Evolutionary conservation across 2,797 vertebrate species (phyloP).

Genomic region (Aulostomus chinensis): DNA sequence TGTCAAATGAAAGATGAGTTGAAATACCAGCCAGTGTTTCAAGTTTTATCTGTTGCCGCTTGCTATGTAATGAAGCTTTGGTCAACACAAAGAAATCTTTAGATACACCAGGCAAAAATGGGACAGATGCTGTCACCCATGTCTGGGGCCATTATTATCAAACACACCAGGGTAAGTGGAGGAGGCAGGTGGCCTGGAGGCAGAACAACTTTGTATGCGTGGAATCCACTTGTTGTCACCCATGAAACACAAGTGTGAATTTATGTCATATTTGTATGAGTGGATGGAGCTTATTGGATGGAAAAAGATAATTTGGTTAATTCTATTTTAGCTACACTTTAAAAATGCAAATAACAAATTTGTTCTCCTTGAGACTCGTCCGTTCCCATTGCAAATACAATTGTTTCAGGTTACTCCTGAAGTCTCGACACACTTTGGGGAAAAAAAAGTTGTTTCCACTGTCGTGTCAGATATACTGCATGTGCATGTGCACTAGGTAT

Average conservation of each 20-base stretch:
- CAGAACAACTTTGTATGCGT: neutral
- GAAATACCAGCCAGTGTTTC: slow-evolving; percentile 69
- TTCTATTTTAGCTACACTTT: too few species aligned
- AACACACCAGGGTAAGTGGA: slow-evolving; percentile 12
- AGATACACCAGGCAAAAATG: slow-evolving; percentile 7
- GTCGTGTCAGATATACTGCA: too few species aligned
- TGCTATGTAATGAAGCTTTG: slow-evolving; percentile 31
- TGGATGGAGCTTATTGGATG: too few species aligned
- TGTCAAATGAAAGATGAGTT: slow-evolving; percentile 49
- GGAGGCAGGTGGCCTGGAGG: neutral
- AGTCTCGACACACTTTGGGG: too few species aligned
- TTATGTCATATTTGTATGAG: slow-evolving; percentile 5
- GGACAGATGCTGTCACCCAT: slow-evolving; percentile 30
- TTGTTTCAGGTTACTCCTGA: too few species aligned
- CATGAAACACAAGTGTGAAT: slow-evolving; percentile 1
- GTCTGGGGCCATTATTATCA: slow-evolving; percentile 39
- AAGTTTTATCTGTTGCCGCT: slow-evolving; percentile 55
- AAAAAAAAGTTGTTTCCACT: too few species aligned
- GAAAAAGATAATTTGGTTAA: too few species aligned
- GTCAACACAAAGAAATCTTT: slow-evolving; percentile 49
- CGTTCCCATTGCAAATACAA: too few species aligned
- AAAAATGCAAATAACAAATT: too few species aligned
- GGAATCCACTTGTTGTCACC: neutral
- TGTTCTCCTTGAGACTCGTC: too few species aligned
- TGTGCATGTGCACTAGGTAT: too few species aligned